Evolutionary conservation across 2,797 vertebrate genomes (phyloP).

Genomic region (Lithobates sylvaticus): DNA sequence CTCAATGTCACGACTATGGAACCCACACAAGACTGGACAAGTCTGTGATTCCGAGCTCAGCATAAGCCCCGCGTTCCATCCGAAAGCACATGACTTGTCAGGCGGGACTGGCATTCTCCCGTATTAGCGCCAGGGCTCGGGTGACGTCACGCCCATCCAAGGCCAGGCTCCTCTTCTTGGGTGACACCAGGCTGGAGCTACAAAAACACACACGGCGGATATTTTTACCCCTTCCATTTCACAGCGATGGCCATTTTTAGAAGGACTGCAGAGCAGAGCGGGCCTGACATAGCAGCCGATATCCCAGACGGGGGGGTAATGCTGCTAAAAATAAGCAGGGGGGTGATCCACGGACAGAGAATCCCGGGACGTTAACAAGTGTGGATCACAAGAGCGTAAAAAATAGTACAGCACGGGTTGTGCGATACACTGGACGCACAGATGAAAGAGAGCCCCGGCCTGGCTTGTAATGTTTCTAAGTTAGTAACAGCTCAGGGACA

Average conservation of each 20-base stretch:
- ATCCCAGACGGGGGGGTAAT: conserved; percentile 35
- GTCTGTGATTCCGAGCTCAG: neutral
- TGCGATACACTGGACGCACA: no score
- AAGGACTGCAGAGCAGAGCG: neutral
- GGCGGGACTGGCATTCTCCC: neutral
- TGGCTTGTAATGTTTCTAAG: no score
- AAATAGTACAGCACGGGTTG: no score
- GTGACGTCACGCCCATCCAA: neutral
- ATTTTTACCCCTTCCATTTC: conserved; percentile 40
- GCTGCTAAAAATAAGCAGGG: conserved; percentile 45
- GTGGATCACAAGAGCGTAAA: neutral
- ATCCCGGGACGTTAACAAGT: neutral
- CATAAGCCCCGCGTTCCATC: neutral
- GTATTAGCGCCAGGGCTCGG: neutral
- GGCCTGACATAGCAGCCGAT: conserved; percentile 6
- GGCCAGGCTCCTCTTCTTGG: conserved; percentile 13
- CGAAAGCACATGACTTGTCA: conserved; percentile 15
- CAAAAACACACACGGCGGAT: conserved; percentile 20
- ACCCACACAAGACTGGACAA: neutral
- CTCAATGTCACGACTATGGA: neutral
- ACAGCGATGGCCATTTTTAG: conserved; percentile 50
- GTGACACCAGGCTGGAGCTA: conserved; percentile 8
- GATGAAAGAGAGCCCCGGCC: no score
- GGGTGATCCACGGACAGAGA: neutral
- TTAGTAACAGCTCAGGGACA: no score